Evolutionary conservation across 1,140 invertebrate genomes (phyloP), one percentile per base, ranked within the genome.

Genomic region (Maniola jurtina): DNA sequence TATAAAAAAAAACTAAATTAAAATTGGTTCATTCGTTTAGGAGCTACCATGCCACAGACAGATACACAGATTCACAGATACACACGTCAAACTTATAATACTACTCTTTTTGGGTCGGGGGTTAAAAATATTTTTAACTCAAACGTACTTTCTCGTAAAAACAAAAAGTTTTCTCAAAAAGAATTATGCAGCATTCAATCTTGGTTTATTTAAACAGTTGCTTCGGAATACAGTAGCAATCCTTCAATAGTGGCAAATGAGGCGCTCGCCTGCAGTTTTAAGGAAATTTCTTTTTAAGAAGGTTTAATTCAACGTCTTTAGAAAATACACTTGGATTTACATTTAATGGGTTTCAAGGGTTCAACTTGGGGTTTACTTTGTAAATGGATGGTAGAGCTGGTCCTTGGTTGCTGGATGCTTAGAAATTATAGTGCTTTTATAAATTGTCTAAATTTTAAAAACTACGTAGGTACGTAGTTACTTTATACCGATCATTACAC

Each of bases 311-410:
- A 81, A 69, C 84, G 84, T 86, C 86, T 89, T 86, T 85, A 79
- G 82, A 87, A 88, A 87, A 85, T 85, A 83, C 81, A 85, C 73
- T 77, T 77, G 80, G 84, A 89, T 89, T 89, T 89, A 87, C 82
- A 87, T 89, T 89, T 87, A 89, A 89, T 87, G 86, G 87, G 83
- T 89, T 89, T 85, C 79, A 78, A 85, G 83, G 78, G 79, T 81
- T 83, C 80, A 80, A 87, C 76, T 86, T 86, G 80, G 75, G 83
- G 84, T 86, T 87, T 87, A 84, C 79, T 87, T 84, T 81, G 78
- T 79, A 79, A 85, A 87, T 84, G 74, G 84, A 86, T 86, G 75
- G 78, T 72, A 70, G 75, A 82, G 78, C 81, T 81, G 71, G 73
- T 75, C 68, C 64, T 72, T 67, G 56, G 64, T 68, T 61, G 66